Evolutionary conservation across 1,140 invertebrate genomes (phyloP).

Genomic region (Nilaparvata lugens): DNA sequence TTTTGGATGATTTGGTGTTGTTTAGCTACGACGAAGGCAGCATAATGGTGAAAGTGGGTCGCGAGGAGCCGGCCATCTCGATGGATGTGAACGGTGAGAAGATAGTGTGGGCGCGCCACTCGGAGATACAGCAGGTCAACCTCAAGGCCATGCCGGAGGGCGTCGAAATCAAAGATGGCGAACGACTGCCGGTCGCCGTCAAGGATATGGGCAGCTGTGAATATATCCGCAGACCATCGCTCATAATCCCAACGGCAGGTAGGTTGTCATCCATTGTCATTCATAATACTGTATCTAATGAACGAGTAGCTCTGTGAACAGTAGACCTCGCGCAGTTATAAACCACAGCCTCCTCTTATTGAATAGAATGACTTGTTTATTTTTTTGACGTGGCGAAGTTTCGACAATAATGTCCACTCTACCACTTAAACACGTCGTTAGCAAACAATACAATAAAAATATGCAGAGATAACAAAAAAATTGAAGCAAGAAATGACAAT

Average conservation of each 20-base stretch:
- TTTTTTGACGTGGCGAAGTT: too few species aligned
- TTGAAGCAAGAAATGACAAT: too few species aligned
- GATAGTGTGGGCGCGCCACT: conserved; percentile 97
- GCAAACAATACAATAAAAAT: too few species aligned
- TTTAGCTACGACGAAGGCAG: conserved; percentile 91
- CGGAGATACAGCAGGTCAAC: conserved; percentile 97
- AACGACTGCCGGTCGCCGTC: conserved; percentile 81
- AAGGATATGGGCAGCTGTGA: conserved; percentile 99
- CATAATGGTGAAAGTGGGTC: conserved; percentile 93
- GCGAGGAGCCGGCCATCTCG: conserved; percentile 97
- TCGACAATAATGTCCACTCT: too few species aligned
- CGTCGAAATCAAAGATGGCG: conserved; percentile 78
- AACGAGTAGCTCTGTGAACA: too few species aligned
- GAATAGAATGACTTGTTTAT: too few species aligned
- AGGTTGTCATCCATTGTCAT: conserved; percentile 8
- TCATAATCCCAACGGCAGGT: conserved; percentile 96
- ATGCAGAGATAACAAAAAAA: too few species aligned
- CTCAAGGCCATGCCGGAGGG: conserved; percentile 73
- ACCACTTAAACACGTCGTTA: too few species aligned
- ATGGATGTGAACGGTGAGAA: conserved; percentile 98
- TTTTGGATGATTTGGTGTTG: too few species aligned
- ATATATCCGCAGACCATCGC: conserved; percentile 98
- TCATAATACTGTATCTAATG: too few species aligned
- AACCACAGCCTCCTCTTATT: too few species aligned
- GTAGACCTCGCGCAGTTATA: too few species aligned